Evolutionary conservation across 2,888 invertebrate genomes (phyloP), one percentile per base, ranked within the genome.

Genomic region (Orchesella flavescens): DNA sequence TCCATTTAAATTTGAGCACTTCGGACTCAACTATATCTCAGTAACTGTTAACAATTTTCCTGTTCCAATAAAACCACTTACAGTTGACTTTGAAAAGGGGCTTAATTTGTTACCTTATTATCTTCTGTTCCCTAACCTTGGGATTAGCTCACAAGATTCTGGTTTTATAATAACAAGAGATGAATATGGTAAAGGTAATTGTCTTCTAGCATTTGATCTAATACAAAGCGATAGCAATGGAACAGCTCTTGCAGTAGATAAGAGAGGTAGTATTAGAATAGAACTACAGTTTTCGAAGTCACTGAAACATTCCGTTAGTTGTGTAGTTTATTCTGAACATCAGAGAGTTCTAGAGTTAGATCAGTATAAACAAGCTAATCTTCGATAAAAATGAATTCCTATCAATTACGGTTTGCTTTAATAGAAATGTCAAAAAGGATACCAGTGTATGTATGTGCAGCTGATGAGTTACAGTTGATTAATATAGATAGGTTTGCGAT

Each of bases 11-110:
- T 61, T 73, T 88, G 19, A 84, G 69, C 19, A 85, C 74, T 24
- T n/a, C n/a, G n/a, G n/a, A n/a, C n/a, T n/a, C n/a, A n/a, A n/a
- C 73, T 34, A 66, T 87, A 10, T 72, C 79, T 5, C 44, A 88
- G 2, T 85, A n/a, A n/a, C 85, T 61, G 80, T 88, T 0, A 88
- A 89, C 57, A 88, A 88, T 10, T 65, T 86, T 49, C 86, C 87
- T 7, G 66, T 87, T 2, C 88, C 88, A 1, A 75, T 84, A 7
- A 80, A 83, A 44, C 86, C 87, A 10, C 57, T 87, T 1, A 78
- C 34, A 12, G 49, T 87, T 0, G 74, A 86, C 63, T 88, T 88
- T 84, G 12, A 7, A 0, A 34, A 66, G 1, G 46, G 24, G 9
- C 0, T 49, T 9, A 71, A 75, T 63, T 9, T 83, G 0, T 44